Evolutionary conservation across 1,140 invertebrate genomes (phyloP).

Genomic region (Drosophila bipectinata): DNA sequence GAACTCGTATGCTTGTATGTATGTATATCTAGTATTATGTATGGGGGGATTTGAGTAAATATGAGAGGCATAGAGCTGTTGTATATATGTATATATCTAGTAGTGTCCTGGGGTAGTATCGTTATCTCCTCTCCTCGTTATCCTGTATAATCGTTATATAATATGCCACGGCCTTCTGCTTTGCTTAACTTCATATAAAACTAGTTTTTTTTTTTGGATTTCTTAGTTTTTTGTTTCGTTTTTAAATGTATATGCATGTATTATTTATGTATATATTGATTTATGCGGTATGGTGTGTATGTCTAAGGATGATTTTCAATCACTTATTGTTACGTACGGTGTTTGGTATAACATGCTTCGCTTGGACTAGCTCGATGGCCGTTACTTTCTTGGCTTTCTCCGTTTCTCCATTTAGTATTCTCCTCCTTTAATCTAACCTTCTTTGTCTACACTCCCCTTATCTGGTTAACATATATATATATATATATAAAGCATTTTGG

Average conservation of each 20-base stretch:
- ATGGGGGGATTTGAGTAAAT: constrained; percentile 18
- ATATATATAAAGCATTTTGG: constrained; percentile 65
- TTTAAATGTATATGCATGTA: constrained; percentile 48
- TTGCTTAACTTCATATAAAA: constrained; percentile 68
- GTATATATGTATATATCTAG: constrained; percentile 20
- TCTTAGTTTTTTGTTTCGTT: constrained; percentile 8
- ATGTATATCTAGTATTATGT: neutral
- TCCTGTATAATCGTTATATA: constrained; percentile 55
- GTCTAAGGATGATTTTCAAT: constrained; percentile 83
- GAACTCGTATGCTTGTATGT: too few species aligned
- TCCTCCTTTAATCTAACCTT: constrained; percentile 5
- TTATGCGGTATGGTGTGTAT: constrained; percentile 56
- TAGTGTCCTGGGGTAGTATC: constrained; percentile 42
- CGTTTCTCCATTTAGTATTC: constrained; percentile 24
- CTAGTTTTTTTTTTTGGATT: constrained; percentile 50
- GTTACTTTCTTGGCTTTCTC: constrained; percentile 9
- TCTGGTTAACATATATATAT: constrained; percentile 67
- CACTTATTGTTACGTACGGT: constrained; percentile 83
- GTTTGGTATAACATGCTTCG: constrained; percentile 77
- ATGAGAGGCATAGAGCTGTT: constrained; percentile 30
- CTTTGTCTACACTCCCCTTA: constrained; percentile 9
- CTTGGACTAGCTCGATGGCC: constrained; percentile 60
- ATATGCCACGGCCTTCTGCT: constrained; percentile 48
- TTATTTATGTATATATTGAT: constrained; percentile 51
- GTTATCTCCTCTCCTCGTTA: constrained; percentile 15